Evolutionary conservation across 2,797 vertebrate species (phyloP), one percentile per base, ranked within the genome.

Genomic region (Capromys pilorides): DNA sequence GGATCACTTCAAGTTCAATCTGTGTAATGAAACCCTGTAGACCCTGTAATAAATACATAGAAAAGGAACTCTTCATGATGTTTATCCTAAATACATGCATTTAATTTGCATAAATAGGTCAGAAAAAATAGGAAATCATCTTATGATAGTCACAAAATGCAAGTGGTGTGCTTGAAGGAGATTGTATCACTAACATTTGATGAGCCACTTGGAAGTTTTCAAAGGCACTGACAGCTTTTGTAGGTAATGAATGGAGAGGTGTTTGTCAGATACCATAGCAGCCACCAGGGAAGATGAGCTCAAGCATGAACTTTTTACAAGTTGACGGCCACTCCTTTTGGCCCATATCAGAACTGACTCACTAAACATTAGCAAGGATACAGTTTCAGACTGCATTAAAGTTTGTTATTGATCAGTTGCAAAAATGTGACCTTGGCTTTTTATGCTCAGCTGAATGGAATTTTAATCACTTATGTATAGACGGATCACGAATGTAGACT

Each of bases 371-470:
- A 71, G 33, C 49, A 19, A 83, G 51, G 61, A n/a, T 66, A 62
- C n/a, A 19, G 51, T 73, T 95, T 92, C 95, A 49, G 51, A 77
- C 13, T 69, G 28, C 91, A 75, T 91, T 69, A 78, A 77, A 41
- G 54, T 64, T 85, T 83, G 1, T 73, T 85, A 90, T 66, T 88
- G 19, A 8, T 33, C 9, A 36, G 14, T 54, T 95, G 39, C 41
- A 88, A 92, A 82, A 71, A 16, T 64, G 19, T 90, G 10, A 64
- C 33, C 88, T 89, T 22, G 11, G 57, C 24, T 41, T 83, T 82
- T 24, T 31, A 45, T 45, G 7, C 36, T 26, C 86, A 77, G 24
- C 31, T 33, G 49, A 90, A 64, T 8, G 26, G 77, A 73, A 86
- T 81, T 69, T 90, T 39, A 92, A n/a, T 86, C n/a, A 54, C 4